Conservation (phyloP, 2,797 vertebrate genomes). For the Acipenser oxyrinchus region DNA sequence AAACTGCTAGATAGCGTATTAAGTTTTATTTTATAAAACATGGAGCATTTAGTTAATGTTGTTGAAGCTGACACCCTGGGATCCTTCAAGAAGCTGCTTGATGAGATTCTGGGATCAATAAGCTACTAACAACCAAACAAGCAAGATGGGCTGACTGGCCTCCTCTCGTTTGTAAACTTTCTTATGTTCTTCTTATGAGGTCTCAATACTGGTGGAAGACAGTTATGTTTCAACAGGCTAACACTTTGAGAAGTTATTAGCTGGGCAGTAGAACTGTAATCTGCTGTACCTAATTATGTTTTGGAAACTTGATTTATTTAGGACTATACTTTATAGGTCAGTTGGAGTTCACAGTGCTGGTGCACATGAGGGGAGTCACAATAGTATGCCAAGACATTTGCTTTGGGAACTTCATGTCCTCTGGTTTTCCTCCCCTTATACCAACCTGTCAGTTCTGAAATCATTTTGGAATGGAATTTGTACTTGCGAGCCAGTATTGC, state of each 20-base stretch:
- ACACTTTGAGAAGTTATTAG: not conserved
- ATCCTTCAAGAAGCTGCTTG: no score
- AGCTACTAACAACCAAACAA: no score
- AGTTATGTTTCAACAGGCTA: not conserved
- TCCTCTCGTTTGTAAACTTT: no score
- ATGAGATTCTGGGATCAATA: no score
- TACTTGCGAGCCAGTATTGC: not conserved
- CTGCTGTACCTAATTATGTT: not conserved
- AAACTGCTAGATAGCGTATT: no score
- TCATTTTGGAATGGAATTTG: not conserved
- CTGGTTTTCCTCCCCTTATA: not conserved
- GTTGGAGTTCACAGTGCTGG: not conserved
- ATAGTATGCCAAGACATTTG: not conserved
- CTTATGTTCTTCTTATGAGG: no score
- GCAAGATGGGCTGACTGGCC: no score
- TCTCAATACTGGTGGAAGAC: no score
- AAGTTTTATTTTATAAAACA: no score
- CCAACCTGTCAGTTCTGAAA: not conserved
- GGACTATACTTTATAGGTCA: not conserved
- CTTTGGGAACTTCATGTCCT: not conserved
- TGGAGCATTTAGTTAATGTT: no score
- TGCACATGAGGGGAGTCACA: not conserved
- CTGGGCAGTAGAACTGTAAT: not conserved
- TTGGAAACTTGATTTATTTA: not conserved
- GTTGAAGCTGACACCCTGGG: no score